phyloP scores from a whole-genome alignment of 2,797 vertebrate genomes.

The Lemur catta region DNA sequence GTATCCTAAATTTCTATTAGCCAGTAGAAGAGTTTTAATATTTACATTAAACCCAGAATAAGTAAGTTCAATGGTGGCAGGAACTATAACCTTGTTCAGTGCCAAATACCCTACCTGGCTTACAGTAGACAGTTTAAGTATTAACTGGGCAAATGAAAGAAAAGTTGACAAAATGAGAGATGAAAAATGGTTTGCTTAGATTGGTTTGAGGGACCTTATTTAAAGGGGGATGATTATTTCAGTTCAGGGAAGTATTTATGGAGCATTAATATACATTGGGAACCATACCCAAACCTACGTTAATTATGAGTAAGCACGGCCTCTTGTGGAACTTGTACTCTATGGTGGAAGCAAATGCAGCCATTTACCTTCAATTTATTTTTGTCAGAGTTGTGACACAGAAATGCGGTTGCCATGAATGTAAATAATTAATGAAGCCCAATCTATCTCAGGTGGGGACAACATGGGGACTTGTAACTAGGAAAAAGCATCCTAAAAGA shows the following conservation, averaged over 20 bases:
- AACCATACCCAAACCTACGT: neutral
- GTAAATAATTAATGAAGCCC: neutral
- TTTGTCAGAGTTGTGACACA: neutral
- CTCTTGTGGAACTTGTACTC: neutral
- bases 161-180: neutral
- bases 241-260: neutral
- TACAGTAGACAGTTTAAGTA: neutral
- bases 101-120: too few species aligned
- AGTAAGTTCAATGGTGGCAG: neutral
- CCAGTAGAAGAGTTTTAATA: neutral
- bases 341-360: neutral
- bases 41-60: neutral
- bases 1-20: neutral
- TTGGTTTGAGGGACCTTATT: neutral
- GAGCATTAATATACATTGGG: neutral
- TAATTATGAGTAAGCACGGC: neutral
- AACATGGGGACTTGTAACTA: neutral
- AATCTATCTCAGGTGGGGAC: neutral
- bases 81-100: neutral
- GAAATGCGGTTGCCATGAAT: neutral
- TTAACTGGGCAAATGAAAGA: neutral
- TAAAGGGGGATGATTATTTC: neutral
- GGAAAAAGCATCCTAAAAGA: neutral
- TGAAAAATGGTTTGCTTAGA: neutral
- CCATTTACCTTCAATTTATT: neutral